Evolutionary conservation across 2,888 invertebrate genomes (phyloP), one percentile per base, ranked within the genome.

Genomic region (Tenthredo mesomela): DNA sequence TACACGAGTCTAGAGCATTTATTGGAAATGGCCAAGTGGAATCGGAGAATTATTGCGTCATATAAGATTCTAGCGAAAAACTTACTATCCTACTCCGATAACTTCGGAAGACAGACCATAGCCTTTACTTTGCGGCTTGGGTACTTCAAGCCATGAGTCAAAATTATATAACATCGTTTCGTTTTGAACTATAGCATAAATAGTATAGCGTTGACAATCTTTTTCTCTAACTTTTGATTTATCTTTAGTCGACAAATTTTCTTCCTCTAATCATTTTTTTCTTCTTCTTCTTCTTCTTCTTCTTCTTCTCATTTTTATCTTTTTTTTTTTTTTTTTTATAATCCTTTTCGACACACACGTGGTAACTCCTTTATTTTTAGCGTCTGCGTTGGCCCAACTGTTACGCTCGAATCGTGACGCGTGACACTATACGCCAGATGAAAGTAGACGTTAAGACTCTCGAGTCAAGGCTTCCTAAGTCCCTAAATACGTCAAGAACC

Each of bases 251-350:
- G 84, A 75, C 58, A 82, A 33, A 87, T 86, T 85, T 82, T 86
- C 86, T 84, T 85, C 83, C 86, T 85, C 85, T 85, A 80, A 83
- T 87, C 75, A 86, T 75, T 73, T 80, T 85, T 54, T 82, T 43
- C 61, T 43, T 67, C 82, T 88, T 86, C 86, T 86, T 86, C 85
- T 88, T 86, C 87, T 86, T 86, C 84, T 75, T 73, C 82, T 85
- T 61, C 77, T 43, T 67, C 84, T n/a, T n/a, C n/a, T n/a, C n/a
- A 29, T 88, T 86, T 86, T 86, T 86, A 84, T 25, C 37, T 80
- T 54, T 18, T 85, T 71, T 61, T 15, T 18, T 2, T 50, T 54
- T 77, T 54, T 43, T 25, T 61, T 77, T 73, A 50, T 33, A n/a
- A 47, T 82, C 80, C 40, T 54, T 82, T 86, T 85, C 82, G 82